Evolutionary conservation across 2,888 invertebrate species (phyloP), one percentile per base, ranked within the genome.

Genomic region (Leptinotarsa juncta): DNA sequence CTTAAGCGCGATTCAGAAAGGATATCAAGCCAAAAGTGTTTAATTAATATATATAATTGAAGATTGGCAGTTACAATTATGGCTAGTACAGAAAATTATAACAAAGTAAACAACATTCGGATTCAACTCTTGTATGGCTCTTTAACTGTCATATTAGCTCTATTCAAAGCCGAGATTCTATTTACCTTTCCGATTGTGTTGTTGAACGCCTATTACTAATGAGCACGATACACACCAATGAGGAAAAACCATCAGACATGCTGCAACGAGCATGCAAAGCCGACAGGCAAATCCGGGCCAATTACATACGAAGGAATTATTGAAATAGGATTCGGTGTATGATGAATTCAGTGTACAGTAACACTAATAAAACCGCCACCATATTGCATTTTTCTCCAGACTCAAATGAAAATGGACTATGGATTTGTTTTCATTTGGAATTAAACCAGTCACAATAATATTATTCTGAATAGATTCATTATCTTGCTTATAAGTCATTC

Each of bases 91-190:
- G 4, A 32, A 32, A 42, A 10, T 42, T 42, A 12, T 0, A 10
- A 42, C 10, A 42, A 10, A 42, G 42, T 42, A 3, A 5, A 26
- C 67, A 74, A 60, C 53, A 68, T 70, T 74, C 70, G 67, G 42
- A 57, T 49, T 60, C 66, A 12, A 60, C 49, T 70, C 48, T 42
- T 50, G 42, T 67, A 70, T 49, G 65, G 67, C 74, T 67, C 55
- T 60, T 67, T 62, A 70, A 67, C 60, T 69, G 70, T 70, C 74
- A 67, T 60, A 70, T 70, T 53, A 70, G 53, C 60, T 62, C 10
- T 42, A n/a, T 32, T 42, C 62, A 32, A n/a, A 62, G 62, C 18
- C 5, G 3, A 62, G 42, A 62, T 42, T 10, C 32, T 42, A n/a
- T 62, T 62, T 62, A 62, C 32, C n/a, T 62, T 62, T 26, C 62